Base-by-base conservation (phyloP, 2,113 vertebrate species). In the Arothron firmamentum region DNA sequence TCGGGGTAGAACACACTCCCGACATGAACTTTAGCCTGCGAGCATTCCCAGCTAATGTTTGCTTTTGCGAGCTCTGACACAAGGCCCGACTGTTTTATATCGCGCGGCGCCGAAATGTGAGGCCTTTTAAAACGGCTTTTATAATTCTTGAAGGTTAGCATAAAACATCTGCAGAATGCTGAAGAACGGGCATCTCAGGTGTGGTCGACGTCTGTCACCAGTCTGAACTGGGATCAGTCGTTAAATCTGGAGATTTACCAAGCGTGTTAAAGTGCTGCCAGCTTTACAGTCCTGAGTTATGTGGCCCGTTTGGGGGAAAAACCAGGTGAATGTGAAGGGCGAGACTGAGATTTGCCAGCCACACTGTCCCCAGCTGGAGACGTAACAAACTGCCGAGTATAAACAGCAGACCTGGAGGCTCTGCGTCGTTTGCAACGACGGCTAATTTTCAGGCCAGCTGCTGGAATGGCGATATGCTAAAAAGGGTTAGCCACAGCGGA, bases 271-370 rank as follows among this genome's bases (percentile, higher is more conserved):
- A 83, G 75, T 77, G 70, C 25, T 66, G 78, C 78, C 80, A 75
- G 42, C 67, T 90, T 81, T 69, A 78, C 71, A 54, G 63, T n/a
- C 75, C 62, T 73, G 72, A 85, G 83, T 87, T 74, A 81, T 85
- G 72, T 41, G 68, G 58, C 50, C 23, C 5, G 34, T 72, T 57
- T 70, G 64, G 63, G 79, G 34, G 11, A 38, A 79, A 83, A 88
- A 85, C 72, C 34, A 77, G 59, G 66, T 65, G 8, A 12, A 79
- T 77, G 74, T 77, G 62, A 50, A 64, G 71, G 72, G 56, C 54
- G 70, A 62, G 52, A 59, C 56, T 51, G 77, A 75, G 54, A 57
- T 70, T 79, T 78, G 63, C 85, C 77, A 74, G 60, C 47, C 9
- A 15, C 77, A 52, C 68, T 42, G 71, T 81, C 80, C 67, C 70